These are phyloP conservation scores for Agrotis puta DNA, from an alignment of 2,888 invertebrate species.

Conservation along the genomic window DNA sequence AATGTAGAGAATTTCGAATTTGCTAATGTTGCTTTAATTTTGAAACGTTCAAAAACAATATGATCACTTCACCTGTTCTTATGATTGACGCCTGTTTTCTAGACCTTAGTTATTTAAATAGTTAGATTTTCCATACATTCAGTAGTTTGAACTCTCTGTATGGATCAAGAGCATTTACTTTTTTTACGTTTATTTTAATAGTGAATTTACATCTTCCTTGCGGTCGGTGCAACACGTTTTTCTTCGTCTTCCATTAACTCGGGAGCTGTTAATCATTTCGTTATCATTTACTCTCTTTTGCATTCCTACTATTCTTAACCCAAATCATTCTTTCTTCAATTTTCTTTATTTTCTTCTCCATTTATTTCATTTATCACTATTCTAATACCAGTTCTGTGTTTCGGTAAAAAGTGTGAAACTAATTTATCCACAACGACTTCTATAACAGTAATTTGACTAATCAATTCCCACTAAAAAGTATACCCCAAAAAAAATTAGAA, in stretches of 20 bases:
- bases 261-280: no score
- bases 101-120: no score
- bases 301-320: not conserved
- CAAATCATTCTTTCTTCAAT: not conserved
- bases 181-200: no score
- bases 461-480: slow-evolving; percentile 1
- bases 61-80: not conserved
- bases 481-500: not conserved
- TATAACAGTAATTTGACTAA: not conserved
- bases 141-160: not conserved
- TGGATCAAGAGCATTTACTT: no score
- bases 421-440: not conserved
- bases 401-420: not conserved
- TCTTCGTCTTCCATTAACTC: no score
- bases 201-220: no score
- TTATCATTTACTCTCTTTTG: no score
- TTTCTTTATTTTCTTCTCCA: not conserved
- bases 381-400: no score
- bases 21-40: not conserved
- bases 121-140: not conserved
- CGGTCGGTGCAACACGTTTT: no score
- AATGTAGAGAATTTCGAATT: not conserved
- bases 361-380: not conserved
- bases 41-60: not conserved
- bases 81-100: no score